Evolutionary conservation across 2,888 invertebrate genomes (phyloP).

Genomic region (Mactromeris polynyma): DNA sequence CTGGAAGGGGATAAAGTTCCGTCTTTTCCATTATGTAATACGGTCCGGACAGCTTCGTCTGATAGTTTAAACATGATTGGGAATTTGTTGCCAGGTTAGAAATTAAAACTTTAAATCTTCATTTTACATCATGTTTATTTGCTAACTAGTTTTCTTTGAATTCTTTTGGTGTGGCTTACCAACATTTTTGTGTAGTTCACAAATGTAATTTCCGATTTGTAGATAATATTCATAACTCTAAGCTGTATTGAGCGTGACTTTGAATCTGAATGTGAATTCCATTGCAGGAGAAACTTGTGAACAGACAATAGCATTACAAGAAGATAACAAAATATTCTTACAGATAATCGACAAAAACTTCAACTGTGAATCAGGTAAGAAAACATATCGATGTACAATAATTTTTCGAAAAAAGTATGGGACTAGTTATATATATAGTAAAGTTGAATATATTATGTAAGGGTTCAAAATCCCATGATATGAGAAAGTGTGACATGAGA

Average conservation of each 20-base stretch:
- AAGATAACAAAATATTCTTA: conserved; percentile 41
- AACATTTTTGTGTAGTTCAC: too few relatives aligned
- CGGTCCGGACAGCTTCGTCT: conserved; percentile 47
- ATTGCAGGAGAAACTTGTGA: conserved; percentile 53
- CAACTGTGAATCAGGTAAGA: conserved; percentile 53
- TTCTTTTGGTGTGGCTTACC: too few relatives aligned
- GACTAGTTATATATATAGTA: too few relatives aligned
- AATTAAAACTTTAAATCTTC: not conserved
- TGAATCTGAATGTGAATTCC: not conserved
- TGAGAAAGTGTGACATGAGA: too few relatives aligned
- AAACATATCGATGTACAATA: not conserved
- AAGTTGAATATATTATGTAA: too few relatives aligned
- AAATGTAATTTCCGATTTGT: too few relatives aligned
- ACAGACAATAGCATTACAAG: conserved; percentile 50
- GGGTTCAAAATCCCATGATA: too few relatives aligned
- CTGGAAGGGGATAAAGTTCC: conserved; percentile 12
- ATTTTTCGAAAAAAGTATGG: too few relatives aligned
- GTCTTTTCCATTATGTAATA: conserved; percentile 50
- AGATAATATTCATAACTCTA: too few relatives aligned
- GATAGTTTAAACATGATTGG: conserved; percentile 46
- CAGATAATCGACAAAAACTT: conserved; percentile 41
- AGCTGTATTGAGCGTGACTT: too few relatives aligned
- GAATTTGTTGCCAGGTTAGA: conserved; percentile 50
- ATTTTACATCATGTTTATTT: not conserved
- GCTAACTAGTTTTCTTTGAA: too few relatives aligned